Percentiles rank a stretch among this genome's conserved stretches.
phyloP scores from a whole-genome alignment of 2,797 vertebrate species.

The Argentina silus region DNA sequence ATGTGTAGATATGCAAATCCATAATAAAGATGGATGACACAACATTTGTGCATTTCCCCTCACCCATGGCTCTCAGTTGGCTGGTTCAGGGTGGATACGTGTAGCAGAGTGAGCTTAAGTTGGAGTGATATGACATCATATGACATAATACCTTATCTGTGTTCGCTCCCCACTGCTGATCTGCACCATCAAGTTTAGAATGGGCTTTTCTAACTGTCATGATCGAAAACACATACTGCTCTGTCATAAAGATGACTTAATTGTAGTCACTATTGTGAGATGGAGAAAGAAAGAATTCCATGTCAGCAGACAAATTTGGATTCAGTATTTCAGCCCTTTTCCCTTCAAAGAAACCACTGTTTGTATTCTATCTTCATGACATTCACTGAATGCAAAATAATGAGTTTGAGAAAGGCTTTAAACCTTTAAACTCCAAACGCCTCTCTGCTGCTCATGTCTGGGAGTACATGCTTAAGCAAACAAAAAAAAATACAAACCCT shows the following conservation, averaged over 20 bases:
- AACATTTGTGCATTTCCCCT: slow-evolving; percentile 2
- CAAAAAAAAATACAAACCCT: neutral
- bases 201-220: neutral
- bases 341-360: neutral
- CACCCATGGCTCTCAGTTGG: neutral
- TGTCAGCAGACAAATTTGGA: neutral
- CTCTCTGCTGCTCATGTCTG: neutral
- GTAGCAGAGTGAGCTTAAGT: neutral
- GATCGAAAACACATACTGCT: neutral
- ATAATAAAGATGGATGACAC: neutral
- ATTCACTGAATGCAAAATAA: neutral
- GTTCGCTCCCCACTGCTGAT: neutral
- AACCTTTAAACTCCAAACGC: neutral
- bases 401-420: neutral
- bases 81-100: neutral
- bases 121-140: neutral
- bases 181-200: neutral
- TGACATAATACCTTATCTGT: neutral
- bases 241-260: neutral
- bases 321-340: neutral
- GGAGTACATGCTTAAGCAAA: neutral
- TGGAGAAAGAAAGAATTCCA: neutral
- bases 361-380: neutral
- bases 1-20: slow-evolving; percentile 8
- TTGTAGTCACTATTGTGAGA: neutral